Evolutionary conservation across 2,888 invertebrate genomes (phyloP), one percentile per base, ranked within the genome.

Genomic region (Morpho deidamia): DNA sequence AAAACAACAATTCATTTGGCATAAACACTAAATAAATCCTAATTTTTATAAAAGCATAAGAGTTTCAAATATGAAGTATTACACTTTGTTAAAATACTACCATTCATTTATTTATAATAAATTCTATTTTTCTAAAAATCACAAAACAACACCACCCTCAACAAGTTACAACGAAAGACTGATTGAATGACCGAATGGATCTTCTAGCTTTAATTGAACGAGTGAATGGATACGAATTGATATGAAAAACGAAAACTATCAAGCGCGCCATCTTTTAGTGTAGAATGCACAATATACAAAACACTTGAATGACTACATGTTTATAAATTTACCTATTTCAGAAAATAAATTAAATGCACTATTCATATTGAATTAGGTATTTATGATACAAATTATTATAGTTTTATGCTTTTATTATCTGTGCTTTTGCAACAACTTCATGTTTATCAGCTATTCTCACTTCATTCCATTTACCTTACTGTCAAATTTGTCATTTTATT

Each of bases 91-190:
- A 35, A 54, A 53, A 48, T 61, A 64, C 53, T 57, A 63, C 59
- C 59, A 64, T 66, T 61, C 58, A 57, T 60, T 52, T 69, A 66
- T 72, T 72, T 68, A 72, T 62, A 71, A 67, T 66, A 72, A 69
- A 65, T 65, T 63, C 60, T 63, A 63, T 60, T 61, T 55, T 51
- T 23, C 23, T 37, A 45, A 64, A 62, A 63, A 61, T 69, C 68
- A 67, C 62, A 65, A 59, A 63, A 68, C 63, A 54, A 70, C 59
- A 64, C 74, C 70, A 55, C 63, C 47, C 57, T 42, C 52, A 23
- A 46, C 43, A 53, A 65, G 62, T 66, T 43, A 62, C 60, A 65
- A 65, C 62, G 62, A 60, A 61, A 62, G 69, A 77, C 74, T 76
- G 74, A 78, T 62, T 67, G 69, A 72, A 59, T 63, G 66, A 61